Conservation (phyloP, 2,888 invertebrate species). For the Taphrorychus bicolor region DNA sequence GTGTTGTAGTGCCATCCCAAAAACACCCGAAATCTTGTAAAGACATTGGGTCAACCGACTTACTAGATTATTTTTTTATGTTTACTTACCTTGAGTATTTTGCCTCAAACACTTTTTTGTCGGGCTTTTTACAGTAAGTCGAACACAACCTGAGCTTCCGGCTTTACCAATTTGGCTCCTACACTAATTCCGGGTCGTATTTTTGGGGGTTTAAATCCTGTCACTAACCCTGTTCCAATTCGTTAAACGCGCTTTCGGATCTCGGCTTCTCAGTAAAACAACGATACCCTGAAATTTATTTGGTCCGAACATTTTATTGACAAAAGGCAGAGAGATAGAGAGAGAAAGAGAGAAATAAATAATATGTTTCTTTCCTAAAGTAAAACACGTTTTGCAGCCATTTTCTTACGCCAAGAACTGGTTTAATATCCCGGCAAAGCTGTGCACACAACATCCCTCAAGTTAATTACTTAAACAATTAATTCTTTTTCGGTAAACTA, state of each 20-base stretch:
- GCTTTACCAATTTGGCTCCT: no score
- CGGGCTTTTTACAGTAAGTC: no score
- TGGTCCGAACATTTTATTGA: constrained; percentile 24
- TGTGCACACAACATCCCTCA: background rate
- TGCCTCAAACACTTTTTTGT: no score
- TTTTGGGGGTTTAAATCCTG: constrained; percentile 31
- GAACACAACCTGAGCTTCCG: no score
- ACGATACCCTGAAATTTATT: constrained; percentile 23
- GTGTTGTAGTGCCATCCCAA: no score
- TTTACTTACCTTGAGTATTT: no score
- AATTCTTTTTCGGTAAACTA: constrained; percentile 7
- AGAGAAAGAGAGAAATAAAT: constrained; percentile 21
- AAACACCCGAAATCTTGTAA: no score
- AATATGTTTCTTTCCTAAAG: constrained; percentile 7
- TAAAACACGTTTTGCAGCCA: background rate
- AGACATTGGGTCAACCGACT: no score
- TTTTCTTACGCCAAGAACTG: no score
- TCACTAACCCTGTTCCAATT: constrained; percentile 35
- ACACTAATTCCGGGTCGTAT: constrained; percentile 22
- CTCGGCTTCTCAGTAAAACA: constrained; percentile 27
- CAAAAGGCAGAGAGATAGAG: constrained; percentile 15
- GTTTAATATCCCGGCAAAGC: no score
- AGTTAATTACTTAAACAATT: constrained; percentile 11
- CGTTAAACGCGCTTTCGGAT: constrained; percentile 30
- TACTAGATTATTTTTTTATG: no score